Base-by-base conservation (phyloP, 2,888 invertebrate species). In the Hoplodrina ambigua region DNA sequence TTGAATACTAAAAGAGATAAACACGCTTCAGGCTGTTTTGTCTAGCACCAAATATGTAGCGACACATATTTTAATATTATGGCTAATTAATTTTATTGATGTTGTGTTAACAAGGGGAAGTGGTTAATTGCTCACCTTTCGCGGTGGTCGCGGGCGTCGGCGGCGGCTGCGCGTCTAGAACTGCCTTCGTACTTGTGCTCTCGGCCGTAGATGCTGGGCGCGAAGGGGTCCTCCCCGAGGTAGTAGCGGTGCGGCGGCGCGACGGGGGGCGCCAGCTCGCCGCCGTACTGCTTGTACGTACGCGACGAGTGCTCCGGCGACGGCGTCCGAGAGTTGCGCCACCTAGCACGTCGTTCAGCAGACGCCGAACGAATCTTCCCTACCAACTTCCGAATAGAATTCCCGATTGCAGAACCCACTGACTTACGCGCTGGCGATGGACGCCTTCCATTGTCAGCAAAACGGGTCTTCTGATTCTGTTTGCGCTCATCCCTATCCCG, bases 191-290 rank as follows among this genome's bases (percentile, higher is more conserved):
- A 98, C 90, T 98, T 98, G 92, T 98, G 98, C 93, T 98, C 98
- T 87, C 98, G 97, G 77, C 98, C 98, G 92, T 98, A 98, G 89
- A 98, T 97, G 93, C 97, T 98, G 78, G 97, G 97, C 69, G 97
- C 97, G 92, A 98, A 98, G 41, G 98, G 98, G 96, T 98, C 98
- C 94, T 98, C 98, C 52, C 98, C 98, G 82, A 98, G 96, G 92
- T 98, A 98, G 94, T 98, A 98, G 82, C 97, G 97, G 89, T 98
- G 98, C 78, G 97, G 96, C 15, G 97, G 97, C 75, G 93, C 93
- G 84, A 89, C 88, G 87, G 92, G 94, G 89, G 96, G 95, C 87
- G 95, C 93, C 85, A 94, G 86, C 88, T 95, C 96, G 58, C 93
- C 95, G 76, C 95, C 94, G 91, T 96, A 96, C 90, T 93, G 95